Percentiles rank a stretch among this genome's conserved stretches.
Conservation (phyloP, 2,113 vertebrate species). For the Odontophorus gujanensis region DNA sequence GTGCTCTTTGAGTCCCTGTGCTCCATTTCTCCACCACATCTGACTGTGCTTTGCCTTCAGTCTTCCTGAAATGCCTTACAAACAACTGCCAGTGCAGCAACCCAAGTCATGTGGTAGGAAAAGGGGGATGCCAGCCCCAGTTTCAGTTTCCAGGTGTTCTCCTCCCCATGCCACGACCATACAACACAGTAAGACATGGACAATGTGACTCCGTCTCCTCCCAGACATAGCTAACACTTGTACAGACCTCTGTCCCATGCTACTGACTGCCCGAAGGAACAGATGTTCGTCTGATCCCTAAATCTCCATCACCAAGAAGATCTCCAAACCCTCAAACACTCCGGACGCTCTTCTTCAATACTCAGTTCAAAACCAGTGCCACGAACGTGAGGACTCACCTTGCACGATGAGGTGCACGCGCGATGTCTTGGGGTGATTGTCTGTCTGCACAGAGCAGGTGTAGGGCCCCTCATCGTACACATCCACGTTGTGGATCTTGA, state of each 20-base stretch:
- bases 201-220: rapidly evolving
- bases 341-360: not conserved
- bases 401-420: constrained; percentile 96
- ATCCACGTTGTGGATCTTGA: constrained; percentile 93
- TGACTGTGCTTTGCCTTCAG: not conserved
- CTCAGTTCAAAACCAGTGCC: rapidly evolving
- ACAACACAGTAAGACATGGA: not conserved
- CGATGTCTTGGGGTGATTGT: constrained; percentile 94
- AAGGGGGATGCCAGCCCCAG: rapidly evolving
- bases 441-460: constrained; percentile 94
- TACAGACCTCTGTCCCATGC: rapidly evolving
- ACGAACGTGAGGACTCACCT: constrained; percentile 76
- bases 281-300: not conserved
- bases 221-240: rapidly evolving
- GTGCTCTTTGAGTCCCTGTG: not conserved
- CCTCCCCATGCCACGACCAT: rapidly evolving
- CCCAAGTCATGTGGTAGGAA: rapidly evolving
- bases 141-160: not conserved
- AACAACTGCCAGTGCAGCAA: rapidly evolving
- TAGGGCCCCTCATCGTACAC: constrained; percentile 95
- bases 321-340: not conserved
- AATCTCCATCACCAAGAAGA: rapidly evolving
- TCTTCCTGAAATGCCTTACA: not conserved
- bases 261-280: rapidly evolving
- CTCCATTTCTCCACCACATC: not conserved